These are phyloP conservation scores for Bellardia bayeri DNA, from an alignment of 2,888 invertebrate genomes.

Conservation along the genomic window DNA sequence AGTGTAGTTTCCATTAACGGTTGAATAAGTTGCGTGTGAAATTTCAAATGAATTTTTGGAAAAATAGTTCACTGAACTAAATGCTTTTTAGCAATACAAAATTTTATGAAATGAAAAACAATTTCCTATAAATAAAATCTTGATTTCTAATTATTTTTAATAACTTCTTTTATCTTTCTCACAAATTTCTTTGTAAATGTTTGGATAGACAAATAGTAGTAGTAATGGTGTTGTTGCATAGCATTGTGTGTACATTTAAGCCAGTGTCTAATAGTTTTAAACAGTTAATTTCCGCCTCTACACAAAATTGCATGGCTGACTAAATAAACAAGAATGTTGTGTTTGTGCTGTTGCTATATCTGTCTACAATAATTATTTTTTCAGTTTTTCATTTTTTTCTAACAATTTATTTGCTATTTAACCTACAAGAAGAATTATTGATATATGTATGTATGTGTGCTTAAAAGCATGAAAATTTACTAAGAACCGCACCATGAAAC, in stretches of 20 bases:
- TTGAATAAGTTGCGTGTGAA: conserved; percentile 70
- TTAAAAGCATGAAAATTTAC: background rate
- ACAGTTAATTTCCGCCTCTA: conserved; percentile 67
- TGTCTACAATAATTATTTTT: conserved; percentile 54
- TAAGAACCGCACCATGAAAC: conserved; percentile 52
- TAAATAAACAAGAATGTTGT: conserved; percentile 68
- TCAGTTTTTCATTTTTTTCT: conserved; percentile 10
- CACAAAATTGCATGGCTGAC: conserved; percentile 64
- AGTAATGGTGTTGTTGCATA: too few relatives aligned
- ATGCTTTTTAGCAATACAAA: background rate
- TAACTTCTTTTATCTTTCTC: background rate
- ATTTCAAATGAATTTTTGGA: conserved; percentile 39
- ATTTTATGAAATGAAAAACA: background rate
- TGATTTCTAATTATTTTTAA: conserved; percentile 32
- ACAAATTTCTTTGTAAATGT: background rate
- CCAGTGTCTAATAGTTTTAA: conserved; percentile 43
- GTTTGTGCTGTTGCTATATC: conserved; percentile 33
- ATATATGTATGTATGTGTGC: conserved; percentile 10
- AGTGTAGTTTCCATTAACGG: conserved; percentile 48
- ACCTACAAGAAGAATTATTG: conserved; percentile 60
- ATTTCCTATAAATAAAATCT: background rate
- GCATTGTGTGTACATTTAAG: background rate
- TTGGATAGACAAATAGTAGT: too few relatives aligned
- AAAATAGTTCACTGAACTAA: conserved; percentile 60
- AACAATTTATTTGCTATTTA: conserved; percentile 63